phyloP scores from a whole-genome alignment of 2,797 vertebrate species.

The Selene dorsalis region DNA sequence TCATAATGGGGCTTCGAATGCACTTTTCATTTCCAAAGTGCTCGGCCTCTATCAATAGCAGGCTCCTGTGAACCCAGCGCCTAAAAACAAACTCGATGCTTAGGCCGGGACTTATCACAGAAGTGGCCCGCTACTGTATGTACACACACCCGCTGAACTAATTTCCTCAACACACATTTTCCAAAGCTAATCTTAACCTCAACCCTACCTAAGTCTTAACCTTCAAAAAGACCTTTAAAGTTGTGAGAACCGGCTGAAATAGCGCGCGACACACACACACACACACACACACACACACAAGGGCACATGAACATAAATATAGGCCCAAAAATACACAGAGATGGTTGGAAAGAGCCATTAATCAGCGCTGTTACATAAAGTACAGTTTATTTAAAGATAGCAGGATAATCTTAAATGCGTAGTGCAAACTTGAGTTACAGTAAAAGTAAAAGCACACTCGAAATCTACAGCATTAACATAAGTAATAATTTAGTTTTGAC shows the following conservation, averaged over 20 bases:
- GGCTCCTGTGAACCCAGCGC: constrained; percentile 51
- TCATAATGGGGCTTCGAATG: constrained; percentile 57
- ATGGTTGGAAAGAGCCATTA: no score
- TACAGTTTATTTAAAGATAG: neutral
- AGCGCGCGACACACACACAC: neutral
- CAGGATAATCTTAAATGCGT: no score
- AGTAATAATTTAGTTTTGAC: neutral
- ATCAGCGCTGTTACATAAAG: neutral
- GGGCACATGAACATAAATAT: neutral
- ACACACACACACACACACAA: neutral
- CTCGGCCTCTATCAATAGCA: constrained; percentile 52
- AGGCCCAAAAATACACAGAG: neutral
- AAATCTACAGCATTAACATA: neutral
- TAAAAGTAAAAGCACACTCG: neutral
- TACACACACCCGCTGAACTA: constrained; percentile 28
- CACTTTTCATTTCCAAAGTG: constrained; percentile 64
- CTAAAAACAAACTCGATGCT: constrained; percentile 59
- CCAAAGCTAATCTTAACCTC: no score
- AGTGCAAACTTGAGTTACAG: no score
- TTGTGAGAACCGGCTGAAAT: no score
- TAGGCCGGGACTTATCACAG: constrained; percentile 53
- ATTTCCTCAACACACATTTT: constrained; percentile 15
- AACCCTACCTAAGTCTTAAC: no score
- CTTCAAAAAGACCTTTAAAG: no score
- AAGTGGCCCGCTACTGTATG: constrained; percentile 50